Percentiles rank a stretch among this genome's conserved stretches.
Conservation (phyloP, 1,140 invertebrate genomes). For the Venustaconcha ellipsiformis region DNA sequence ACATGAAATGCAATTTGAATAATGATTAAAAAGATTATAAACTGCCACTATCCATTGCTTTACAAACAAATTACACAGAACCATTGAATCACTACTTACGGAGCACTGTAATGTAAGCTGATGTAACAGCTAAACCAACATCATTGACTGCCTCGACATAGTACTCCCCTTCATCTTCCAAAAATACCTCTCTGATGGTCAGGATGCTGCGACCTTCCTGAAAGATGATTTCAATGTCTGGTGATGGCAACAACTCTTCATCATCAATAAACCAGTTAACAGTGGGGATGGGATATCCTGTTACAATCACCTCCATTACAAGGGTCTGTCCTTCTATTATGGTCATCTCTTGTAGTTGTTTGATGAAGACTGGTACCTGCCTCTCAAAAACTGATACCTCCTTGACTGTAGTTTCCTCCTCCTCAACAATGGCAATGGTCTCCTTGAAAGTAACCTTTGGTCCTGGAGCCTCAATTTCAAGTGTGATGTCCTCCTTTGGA, state of each 20-base stretch:
- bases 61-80: neutral
- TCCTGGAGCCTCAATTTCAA: conserved; percentile 13
- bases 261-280: conserved; percentile 65
- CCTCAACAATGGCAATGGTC: no score
- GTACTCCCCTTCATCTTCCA: conserved; percentile 67
- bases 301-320: conserved; percentile 56
- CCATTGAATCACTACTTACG: conserved; percentile 49
- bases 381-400: no score
- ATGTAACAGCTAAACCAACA: conserved; percentile 58
- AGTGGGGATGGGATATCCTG: conserved; percentile 54
- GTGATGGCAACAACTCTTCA: conserved; percentile 51
- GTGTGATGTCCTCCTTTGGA: conserved; percentile 24
- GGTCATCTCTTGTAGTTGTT: conserved; percentile 58
- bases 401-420: no score
- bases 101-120: conserved; percentile 61
- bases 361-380: conserved; percentile 55
- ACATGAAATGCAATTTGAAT: no score
- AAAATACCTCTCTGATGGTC: conserved; percentile 59
- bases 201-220: conserved; percentile 52
- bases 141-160: conserved; percentile 61
- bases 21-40: no score
- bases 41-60: no score
- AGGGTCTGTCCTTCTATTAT: conserved; percentile 55
- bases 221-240: conserved; percentile 58
- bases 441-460: no score